Evolutionary conservation across 2,113 vertebrate species (phyloP).

Genomic region (Oryzias melastigma): DNA sequence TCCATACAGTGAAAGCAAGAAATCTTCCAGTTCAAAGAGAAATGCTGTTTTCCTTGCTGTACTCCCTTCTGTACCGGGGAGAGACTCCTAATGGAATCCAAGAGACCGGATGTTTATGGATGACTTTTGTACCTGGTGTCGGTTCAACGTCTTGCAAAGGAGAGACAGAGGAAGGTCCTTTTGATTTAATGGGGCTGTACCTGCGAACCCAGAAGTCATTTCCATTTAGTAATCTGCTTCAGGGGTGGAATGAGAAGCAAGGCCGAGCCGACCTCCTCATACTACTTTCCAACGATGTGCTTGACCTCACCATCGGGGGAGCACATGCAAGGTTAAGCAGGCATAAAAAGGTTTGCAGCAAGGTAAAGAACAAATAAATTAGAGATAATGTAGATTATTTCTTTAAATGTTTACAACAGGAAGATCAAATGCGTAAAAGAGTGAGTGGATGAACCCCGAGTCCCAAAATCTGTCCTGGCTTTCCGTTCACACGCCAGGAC

Average conservation of each 20-base stretch:
- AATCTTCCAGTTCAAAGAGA: constrained; percentile 23
- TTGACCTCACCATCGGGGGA: constrained; percentile 1
- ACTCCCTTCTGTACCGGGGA: constrained; percentile 4
- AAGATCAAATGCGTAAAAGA: constrained; percentile 4
- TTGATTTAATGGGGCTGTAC: constrained; percentile 39
- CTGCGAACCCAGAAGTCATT: constrained; percentile 41
- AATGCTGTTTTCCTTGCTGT: constrained; percentile 1
- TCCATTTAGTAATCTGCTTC: constrained; percentile 63
- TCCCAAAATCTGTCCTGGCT: constrained; percentile 25
- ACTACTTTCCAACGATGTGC: constrained; percentile 18
- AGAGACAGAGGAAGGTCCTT: constrained; percentile 9
- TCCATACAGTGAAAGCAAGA: constrained; percentile 25
- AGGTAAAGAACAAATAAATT: constrained; percentile 22
- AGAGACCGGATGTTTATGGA: constrained; percentile 11
- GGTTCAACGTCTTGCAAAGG: constrained; percentile 15
- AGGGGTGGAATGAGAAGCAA: constrained; percentile 57
- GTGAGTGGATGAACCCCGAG: constrained; percentile 13
- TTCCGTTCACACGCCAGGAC: constrained; percentile 37
- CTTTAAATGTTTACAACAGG: constrained; percentile 9
- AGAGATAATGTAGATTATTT: constrained; percentile 14
- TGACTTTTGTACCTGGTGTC: constrained; percentile 24
- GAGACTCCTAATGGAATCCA: constrained; percentile 26
- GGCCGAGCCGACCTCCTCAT: constrained; percentile 36
- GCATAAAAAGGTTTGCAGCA: constrained; percentile 11
- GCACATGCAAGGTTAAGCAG: neutral